phyloP scores from a whole-genome alignment of 2,888 invertebrate species.

The Idaea straminata region DNA sequence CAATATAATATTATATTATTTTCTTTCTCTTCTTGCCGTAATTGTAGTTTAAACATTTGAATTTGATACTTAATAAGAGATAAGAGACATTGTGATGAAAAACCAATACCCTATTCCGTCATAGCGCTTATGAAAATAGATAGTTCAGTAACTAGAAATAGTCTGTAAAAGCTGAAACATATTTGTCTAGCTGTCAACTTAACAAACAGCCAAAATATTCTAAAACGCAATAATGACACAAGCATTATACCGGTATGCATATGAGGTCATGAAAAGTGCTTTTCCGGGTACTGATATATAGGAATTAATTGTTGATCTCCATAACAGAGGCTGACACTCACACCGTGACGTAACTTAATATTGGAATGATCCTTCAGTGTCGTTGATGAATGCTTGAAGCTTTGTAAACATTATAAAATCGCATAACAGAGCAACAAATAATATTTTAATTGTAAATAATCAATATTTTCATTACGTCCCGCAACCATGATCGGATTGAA shows the following conservation, averaged over 20 bases:
- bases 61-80: too few species aligned
- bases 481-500: too few species aligned
- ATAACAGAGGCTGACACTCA: slow-evolving; percentile 45
- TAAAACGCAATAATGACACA: slow-evolving; percentile 56
- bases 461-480: too few species aligned
- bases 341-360: slow-evolving; percentile 35
- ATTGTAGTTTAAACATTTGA: too few species aligned
- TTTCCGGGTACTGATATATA: slow-evolving; percentile 71
- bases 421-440: not conserved
- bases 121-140: not conserved
- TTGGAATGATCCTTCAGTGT: not conserved
- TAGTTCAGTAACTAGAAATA: not conserved
- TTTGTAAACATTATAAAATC: not conserved
- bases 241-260: slow-evolving; percentile 66
- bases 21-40: too few species aligned
- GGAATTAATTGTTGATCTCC: slow-evolving; percentile 75
- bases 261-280: slow-evolving; percentile 74
- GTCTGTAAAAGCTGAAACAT: not conserved
- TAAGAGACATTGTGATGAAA: too few species aligned
- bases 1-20: too few species aligned
- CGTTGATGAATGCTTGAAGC: not conserved
- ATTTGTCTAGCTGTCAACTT: slow-evolving; percentile 20
- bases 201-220: slow-evolving; percentile 46
- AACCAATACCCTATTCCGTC: not conserved
- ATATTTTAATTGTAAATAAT: too few species aligned